Evolutionary conservation across 2,113 vertebrate genomes (phyloP).

Genomic region (Cinclus cinclus): DNA sequence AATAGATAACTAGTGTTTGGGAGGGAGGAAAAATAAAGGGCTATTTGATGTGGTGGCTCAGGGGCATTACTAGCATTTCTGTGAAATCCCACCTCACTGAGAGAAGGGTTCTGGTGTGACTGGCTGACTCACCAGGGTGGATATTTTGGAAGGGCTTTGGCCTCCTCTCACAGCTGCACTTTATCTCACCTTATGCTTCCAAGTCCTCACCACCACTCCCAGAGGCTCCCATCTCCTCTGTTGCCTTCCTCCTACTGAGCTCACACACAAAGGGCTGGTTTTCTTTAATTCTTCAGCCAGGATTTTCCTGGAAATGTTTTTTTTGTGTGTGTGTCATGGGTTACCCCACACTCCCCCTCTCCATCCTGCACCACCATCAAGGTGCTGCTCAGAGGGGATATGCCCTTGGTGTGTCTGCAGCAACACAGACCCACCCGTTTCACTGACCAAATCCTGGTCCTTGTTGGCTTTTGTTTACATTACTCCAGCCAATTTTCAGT

Average conservation of each 20-base stretch:
- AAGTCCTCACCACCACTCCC: neutral
- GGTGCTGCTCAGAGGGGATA: rapidly evolving
- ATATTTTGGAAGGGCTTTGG: neutral
- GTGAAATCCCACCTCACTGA: neutral
- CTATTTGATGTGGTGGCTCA: neutral
- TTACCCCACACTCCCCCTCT: rapidly evolving
- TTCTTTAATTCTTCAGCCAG: neutral
- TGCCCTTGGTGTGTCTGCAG: rapidly evolving
- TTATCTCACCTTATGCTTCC: rapidly evolving
- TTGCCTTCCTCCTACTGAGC: neutral
- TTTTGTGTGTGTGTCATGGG: neutral
- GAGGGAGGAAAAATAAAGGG: neutral
- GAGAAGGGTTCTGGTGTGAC: rapidly evolving
- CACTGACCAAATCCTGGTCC: neutral
- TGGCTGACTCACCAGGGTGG: neutral
- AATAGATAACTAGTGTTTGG: slow-evolving; percentile 5
- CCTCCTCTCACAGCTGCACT: neutral
- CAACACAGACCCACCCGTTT: neutral
- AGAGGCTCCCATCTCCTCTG: neutral
- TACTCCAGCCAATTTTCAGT: neutral
- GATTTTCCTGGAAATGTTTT: neutral
- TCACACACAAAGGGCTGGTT: rapidly evolving
- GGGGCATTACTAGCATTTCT: neutral
- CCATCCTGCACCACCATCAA: rapidly evolving
- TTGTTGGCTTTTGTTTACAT: slow-evolving; percentile 12